phyloP scores from a whole-genome alignment of 2,797 vertebrate genomes.

The Cottoperca gobio region DNA sequence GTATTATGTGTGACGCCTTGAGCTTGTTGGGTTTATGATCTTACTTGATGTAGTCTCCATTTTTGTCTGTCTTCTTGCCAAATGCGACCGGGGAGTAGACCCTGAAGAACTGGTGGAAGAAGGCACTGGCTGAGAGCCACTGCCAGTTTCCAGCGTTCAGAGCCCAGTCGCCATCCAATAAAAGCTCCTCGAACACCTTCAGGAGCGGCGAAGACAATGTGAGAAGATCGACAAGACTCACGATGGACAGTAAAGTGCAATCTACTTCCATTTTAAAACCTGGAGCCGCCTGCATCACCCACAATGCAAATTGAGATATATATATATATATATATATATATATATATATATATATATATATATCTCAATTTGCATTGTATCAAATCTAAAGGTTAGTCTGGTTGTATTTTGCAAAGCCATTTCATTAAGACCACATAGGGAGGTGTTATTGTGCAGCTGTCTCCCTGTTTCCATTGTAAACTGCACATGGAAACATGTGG shows the following conservation, averaged over 20 bases:
- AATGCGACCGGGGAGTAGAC: constrained; percentile 83
- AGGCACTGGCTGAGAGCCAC: constrained; percentile 86
- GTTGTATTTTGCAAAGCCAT: neutral
- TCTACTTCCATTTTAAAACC: neutral
- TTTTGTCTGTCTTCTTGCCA: constrained; percentile 84
- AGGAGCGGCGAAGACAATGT: neutral
- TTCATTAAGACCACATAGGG: neutral
- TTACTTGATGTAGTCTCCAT: constrained; percentile 86
- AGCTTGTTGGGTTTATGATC: neutral
- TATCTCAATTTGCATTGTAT: too few relatives aligned
- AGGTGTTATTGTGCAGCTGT: neutral
- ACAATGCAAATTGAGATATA: neutral
- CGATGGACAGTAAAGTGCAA: accelerated
- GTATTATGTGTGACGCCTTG: neutral
- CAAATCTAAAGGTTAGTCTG: neutral
- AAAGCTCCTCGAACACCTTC: constrained; percentile 85
- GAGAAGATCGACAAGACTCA: neutral
- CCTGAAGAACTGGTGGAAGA: constrained; percentile 85
- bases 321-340: too few relatives aligned
- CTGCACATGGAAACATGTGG: neutral
- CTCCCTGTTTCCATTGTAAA: neutral
- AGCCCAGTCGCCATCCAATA: constrained; percentile 85
- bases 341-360: too few relatives aligned
- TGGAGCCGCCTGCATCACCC: neutral
- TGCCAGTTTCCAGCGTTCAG: constrained; percentile 86